Conservation (phyloP, 2,797 vertebrate species). For the Sorex maritimensis region DNA sequence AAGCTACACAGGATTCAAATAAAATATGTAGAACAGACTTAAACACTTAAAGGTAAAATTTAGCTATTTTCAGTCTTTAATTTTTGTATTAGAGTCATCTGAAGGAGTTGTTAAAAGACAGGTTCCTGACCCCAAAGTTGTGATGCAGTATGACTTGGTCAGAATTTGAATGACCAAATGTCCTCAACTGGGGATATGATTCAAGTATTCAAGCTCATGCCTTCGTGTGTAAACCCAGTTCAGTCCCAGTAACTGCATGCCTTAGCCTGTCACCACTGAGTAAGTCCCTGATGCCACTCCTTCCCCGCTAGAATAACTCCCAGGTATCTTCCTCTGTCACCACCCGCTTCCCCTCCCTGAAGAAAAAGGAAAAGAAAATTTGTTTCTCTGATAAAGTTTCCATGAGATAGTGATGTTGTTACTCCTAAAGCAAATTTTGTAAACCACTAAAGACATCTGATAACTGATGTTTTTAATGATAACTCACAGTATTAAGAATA, state of each 20-base stretch:
- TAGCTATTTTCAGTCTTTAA: conserved; percentile 1
- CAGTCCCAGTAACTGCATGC: no score
- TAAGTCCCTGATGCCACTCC: no score
- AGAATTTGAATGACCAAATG: background rate
- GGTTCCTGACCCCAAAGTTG: conserved; percentile 29
- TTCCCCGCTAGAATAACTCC: no score
- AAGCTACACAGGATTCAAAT: conserved; percentile 14
- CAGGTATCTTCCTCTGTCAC: no score
- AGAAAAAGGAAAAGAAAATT: background rate
- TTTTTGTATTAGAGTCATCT: background rate
- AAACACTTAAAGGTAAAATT: conserved; percentile 48
- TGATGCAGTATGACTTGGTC: conserved; percentile 13
- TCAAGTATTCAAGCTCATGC: no score
- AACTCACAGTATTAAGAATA: conserved; percentile 13
- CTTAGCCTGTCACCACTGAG: no score
- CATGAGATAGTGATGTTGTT: conserved; percentile 19
- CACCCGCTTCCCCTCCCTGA: no score
- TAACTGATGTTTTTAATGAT: conserved; percentile 37
- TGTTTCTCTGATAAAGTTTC: conserved; percentile 6
- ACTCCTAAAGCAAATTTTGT: background rate
- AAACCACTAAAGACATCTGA: background rate
- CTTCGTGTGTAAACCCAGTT: no score
- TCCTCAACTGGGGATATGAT: no score
- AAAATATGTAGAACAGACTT: conserved; percentile 27
- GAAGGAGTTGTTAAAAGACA: background rate